phyloP scores from a whole-genome alignment of 2,888 invertebrate species.

The Acronicta leporina region DNA sequence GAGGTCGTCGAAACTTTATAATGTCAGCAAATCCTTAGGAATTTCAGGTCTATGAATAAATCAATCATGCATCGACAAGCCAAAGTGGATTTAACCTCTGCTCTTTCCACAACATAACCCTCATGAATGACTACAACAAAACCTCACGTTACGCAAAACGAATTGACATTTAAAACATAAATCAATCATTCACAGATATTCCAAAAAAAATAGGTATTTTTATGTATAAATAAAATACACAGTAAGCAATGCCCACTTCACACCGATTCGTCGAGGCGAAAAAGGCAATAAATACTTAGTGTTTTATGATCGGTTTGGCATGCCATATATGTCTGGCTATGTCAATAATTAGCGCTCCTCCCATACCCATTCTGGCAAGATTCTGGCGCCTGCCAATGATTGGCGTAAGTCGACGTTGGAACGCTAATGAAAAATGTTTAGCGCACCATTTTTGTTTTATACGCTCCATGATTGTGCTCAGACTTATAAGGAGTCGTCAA shows the following conservation, averaged over 20 bases:
- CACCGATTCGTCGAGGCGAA: slow-evolving; percentile 68
- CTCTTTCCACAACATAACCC: slow-evolving; percentile 37
- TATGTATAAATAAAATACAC: slow-evolving; percentile 42
- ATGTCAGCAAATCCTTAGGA: slow-evolving; percentile 9
- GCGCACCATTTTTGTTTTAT: slow-evolving; percentile 71
- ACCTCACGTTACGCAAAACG: slow-evolving; percentile 41
- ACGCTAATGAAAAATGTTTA: slow-evolving; percentile 73
- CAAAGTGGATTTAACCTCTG: slow-evolving; percentile 47
- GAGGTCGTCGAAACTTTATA: no score
- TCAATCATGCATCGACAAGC: slow-evolving; percentile 42
- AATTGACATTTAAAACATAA: slow-evolving; percentile 46
- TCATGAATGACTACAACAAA: slow-evolving; percentile 28
- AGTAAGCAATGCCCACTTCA: slow-evolving; percentile 56
- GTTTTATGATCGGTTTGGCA: slow-evolving; percentile 62
- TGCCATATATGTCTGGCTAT: slow-evolving; percentile 57
- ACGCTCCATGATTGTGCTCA: slow-evolving; percentile 45
- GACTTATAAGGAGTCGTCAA: slow-evolving; percentile 56
- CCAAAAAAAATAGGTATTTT: slow-evolving; percentile 24
- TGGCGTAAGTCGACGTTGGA: slow-evolving; percentile 61
- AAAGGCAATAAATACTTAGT: slow-evolving; percentile 70
- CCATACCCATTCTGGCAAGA: slow-evolving; percentile 71
- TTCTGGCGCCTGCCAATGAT: slow-evolving; percentile 62
- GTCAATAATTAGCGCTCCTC: slow-evolving; percentile 68
- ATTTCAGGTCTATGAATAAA: slow-evolving; percentile 27
- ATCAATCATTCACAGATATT: slow-evolving; percentile 44